Evolutionary conservation across 2,113 vertebrate genomes (phyloP).

Genomic region (Turnix velox): DNA sequence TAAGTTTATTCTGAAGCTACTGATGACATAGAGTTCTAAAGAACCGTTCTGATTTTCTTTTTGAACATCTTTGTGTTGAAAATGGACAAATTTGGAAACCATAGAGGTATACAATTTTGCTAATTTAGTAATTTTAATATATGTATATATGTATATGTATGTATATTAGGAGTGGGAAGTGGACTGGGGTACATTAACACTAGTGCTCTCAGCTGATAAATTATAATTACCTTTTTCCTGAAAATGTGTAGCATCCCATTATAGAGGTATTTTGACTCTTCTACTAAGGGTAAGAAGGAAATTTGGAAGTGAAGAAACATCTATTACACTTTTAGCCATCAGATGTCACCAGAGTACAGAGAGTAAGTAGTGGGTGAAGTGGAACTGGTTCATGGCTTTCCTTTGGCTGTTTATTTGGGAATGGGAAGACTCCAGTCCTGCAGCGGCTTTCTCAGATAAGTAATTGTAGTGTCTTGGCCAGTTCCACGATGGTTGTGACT

Average conservation of each 20-base stretch:
- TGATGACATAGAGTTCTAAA: background rate
- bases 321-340: background rate
- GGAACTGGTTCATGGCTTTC: background rate
- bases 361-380: background rate
- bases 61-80: background rate
- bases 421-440: background rate
- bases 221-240: background rate
- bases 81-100: background rate
- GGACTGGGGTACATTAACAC: background rate
- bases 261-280: background rate
- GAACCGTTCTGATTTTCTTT: background rate
- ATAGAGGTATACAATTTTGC: background rate
- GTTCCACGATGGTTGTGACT: background rate
- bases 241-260: background rate
- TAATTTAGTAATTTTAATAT: background rate
- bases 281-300: background rate
- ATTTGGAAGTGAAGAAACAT: background rate
- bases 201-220: background rate
- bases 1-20: background rate
- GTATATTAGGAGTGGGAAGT: too few species aligned
- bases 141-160: too few species aligned
- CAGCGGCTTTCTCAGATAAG: background rate
- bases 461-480: background rate
- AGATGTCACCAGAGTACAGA: slow-evolving; percentile 53
- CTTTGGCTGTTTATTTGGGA: background rate